phyloP scores from a whole-genome alignment of 1,140 invertebrate species.

The Tetramorium simillimum region DNA sequence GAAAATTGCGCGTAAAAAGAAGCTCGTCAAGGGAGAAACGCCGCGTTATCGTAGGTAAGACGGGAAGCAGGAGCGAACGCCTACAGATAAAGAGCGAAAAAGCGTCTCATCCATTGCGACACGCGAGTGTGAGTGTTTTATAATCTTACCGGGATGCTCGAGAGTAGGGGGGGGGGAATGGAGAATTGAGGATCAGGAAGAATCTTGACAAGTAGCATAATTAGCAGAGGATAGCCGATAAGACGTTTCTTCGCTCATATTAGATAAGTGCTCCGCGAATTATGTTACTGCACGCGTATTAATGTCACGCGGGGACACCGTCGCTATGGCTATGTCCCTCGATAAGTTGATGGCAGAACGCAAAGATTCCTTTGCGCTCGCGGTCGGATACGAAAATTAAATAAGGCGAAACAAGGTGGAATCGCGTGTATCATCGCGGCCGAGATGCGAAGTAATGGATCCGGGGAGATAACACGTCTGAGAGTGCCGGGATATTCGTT shows the following conservation, averaged over 20 bases:
- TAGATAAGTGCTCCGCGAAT: conserved; percentile 52
- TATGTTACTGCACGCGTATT: conserved; percentile 49
- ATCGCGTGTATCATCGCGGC: conserved; percentile 49
- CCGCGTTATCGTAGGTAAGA: conserved; percentile 40
- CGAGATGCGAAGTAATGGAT: conserved; percentile 51
- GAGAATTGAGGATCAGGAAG: neutral
- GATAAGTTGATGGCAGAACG: conserved; percentile 26
- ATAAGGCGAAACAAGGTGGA: conserved; percentile 45
- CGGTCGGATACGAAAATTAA: conserved; percentile 46
- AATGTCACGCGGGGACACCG: conserved; percentile 8
- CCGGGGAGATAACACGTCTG: conserved; percentile 38
- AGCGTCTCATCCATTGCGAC: neutral
- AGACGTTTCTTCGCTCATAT: neutral
- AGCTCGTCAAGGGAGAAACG: conserved; percentile 29
- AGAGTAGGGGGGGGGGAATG: neutral
- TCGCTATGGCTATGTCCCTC: neutral
- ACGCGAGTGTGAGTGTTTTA: neutral
- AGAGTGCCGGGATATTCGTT: conserved; percentile 22
- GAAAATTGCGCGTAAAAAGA: conserved; percentile 33
- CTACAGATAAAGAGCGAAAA: conserved; percentile 58
- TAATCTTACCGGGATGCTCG: conserved; percentile 24
- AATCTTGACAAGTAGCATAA: conserved; percentile 69
- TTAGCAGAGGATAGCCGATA: conserved; percentile 51
- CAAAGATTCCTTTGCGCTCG: neutral
- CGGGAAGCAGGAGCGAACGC: conserved; percentile 47